Evolutionary conservation across 1,140 invertebrate species (phyloP).

Genomic region (Brachionus koreanus): DNA sequence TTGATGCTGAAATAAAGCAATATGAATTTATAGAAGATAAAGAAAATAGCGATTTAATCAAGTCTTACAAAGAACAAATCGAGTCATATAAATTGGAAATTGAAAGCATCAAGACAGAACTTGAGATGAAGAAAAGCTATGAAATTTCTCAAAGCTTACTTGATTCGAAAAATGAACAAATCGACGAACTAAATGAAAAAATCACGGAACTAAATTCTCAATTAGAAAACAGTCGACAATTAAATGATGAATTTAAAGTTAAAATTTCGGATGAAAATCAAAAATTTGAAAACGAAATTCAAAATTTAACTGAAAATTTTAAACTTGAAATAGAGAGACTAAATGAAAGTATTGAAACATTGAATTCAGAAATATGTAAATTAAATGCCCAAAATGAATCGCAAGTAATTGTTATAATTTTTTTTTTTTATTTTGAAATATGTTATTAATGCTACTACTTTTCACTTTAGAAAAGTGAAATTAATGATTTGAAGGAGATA

Average conservation of each 20-base stretch:
- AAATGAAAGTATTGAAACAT: neutral
- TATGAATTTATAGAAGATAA: constrained; percentile 9
- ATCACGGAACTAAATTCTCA: neutral
- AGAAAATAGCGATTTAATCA: constrained; percentile 14
- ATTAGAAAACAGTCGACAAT: neutral
- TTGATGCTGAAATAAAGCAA: constrained; percentile 42
- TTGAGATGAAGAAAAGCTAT: neutral
- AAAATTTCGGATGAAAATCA: neutral
- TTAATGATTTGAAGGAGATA: neutral
- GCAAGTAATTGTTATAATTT: neutral
- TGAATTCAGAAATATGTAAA: neutral
- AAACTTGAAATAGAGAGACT: neutral
- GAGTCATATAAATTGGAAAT: neutral
- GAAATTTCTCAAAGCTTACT: constrained; percentile 20
- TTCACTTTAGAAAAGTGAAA: neutral
- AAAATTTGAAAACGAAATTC: neutral
- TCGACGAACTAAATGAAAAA: neutral
- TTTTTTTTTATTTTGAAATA: neutral
- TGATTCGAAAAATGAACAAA: constrained; percentile 33
- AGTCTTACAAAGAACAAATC: neutral
- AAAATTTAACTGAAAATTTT: neutral
- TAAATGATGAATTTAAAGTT: neutral
- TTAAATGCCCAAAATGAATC: neutral
- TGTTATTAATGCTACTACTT: neutral
- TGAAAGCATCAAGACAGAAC: neutral